These are phyloP conservation scores for Natator depressus DNA, from an alignment of 2,113 vertebrate genomes.

Conservation along the genomic window DNA sequence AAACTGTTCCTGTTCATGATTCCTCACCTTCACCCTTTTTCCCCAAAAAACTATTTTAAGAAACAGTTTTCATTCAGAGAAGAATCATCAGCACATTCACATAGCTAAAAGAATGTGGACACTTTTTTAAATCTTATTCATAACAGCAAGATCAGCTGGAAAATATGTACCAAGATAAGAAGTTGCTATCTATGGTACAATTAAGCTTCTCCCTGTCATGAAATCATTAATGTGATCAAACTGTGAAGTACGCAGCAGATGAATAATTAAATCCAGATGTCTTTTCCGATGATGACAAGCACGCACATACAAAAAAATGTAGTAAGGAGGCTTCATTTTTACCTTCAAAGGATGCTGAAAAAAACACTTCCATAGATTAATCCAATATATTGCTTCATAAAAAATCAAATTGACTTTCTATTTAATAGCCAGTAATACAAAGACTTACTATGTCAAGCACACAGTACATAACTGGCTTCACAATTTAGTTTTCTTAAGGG, in stretches of 20 bases:
- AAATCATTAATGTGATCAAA: slow-evolving; percentile 51
- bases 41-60: background rate
- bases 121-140: background rate
- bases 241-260: slow-evolving; percentile 47
- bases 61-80: background rate
- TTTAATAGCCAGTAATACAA: slow-evolving; percentile 25
- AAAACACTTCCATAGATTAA: slow-evolving; percentile 13
- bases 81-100: background rate
- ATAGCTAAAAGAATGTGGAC: background rate
- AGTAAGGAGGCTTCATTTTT: slow-evolving; percentile 29
- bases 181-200: slow-evolving; percentile 35
- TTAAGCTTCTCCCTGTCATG: slow-evolving; percentile 38
- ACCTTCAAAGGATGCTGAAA: slow-evolving; percentile 5
- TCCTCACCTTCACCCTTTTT: background rate
- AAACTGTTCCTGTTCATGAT: background rate
- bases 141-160: slow-evolving; percentile 9
- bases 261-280: slow-evolving; percentile 71
- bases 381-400: background rate
- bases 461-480: slow-evolving; percentile 56
- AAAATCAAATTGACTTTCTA: slow-evolving; percentile 25
- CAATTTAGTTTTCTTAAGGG: slow-evolving; percentile 68
- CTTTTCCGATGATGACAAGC: slow-evolving; percentile 30
- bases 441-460: background rate
- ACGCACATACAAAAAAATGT: background rate
- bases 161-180: slow-evolving; percentile 15